Percentiles rank a stretch among this genome's conserved stretches.
Conservation (phyloP, 2,888 invertebrate species). For the Saturnia pavonia region DNA sequence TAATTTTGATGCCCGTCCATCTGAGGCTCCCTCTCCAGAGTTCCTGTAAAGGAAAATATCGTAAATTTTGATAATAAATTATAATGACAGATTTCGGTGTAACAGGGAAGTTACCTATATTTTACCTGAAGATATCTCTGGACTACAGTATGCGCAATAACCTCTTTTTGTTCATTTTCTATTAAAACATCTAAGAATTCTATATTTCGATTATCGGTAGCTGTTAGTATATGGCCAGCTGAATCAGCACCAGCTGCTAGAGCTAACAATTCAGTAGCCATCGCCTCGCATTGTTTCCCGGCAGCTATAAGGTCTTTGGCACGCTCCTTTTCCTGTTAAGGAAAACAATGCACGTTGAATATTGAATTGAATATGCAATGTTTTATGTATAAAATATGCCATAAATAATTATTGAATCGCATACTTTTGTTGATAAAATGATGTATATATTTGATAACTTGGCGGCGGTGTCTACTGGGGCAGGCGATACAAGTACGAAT, state of each 20-base stretch:
- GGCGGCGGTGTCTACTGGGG: constrained; percentile 98
- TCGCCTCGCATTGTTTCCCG: constrained; percentile 97
- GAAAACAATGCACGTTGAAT: constrained; percentile 40
- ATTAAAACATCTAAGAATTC: constrained; percentile 98
- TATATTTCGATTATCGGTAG: constrained; percentile 95
- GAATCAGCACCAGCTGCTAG: constrained; percentile 97
- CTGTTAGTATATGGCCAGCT: constrained; percentile 96
- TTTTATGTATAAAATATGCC: constrained; percentile 23
- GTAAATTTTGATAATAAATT: constrained; percentile 28
- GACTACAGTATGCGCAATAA: constrained; percentile 97
- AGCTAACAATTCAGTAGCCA: constrained; percentile 98
- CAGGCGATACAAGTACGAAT: constrained; percentile 99
- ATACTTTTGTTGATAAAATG: constrained; percentile 91
- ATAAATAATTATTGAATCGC: constrained; percentile 25
- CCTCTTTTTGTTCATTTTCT: constrained; percentile 99
- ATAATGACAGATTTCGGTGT: constrained; percentile 26
- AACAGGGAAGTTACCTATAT: constrained; percentile 79
- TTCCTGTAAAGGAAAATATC: constrained; percentile 84
- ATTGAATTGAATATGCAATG: too few relatives aligned
- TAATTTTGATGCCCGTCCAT: constrained; percentile 97
- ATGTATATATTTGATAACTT: constrained; percentile 97
- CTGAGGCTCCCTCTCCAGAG: constrained; percentile 98
- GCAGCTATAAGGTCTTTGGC: constrained; percentile 98
- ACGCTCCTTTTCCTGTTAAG: constrained; percentile 94
- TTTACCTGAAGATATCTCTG: constrained; percentile 96